Evolutionary conservation across 2,888 invertebrate species (phyloP), one percentile per base, ranked within the genome.

Genomic region (Onthophagus sagittarius): DNA sequence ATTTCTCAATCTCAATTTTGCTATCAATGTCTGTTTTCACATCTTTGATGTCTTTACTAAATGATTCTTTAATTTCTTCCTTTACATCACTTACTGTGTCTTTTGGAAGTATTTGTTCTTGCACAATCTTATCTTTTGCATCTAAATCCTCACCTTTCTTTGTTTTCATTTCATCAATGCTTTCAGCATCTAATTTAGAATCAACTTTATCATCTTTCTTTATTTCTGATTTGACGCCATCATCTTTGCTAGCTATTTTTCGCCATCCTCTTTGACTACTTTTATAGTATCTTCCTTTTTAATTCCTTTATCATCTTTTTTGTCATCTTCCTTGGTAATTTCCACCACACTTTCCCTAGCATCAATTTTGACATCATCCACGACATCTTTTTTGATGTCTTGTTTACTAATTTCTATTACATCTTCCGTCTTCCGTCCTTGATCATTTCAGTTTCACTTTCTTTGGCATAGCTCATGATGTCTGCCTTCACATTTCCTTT

Each of bases 381-480:
- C n/a, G n/a, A n/a, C n/a, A n/a, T n/a, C n/a, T n/a, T n/a, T n/a
- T n/a, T n/a, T n/a, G n/a, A n/a, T n/a, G n/a, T n/a, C 23, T 23
- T 23, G 2, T 31, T 23, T 14, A 15, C 71, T 73, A 7, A 72
- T 62, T 62, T 31, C 62, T 31, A 15, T 14, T 31, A 69, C 79
- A 67, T 83, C 13, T 23, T 65, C 83, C 83, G 76, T 81, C 80
- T n/a, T n/a, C n/a, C n/a, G n/a, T n/a, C n/a, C n/a, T n/a, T n/a
- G n/a, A n/a, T n/a, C n/a, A n/a, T n/a, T n/a, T n/a, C n/a, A n/a
- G n/a, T n/a, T n/a, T n/a, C n/a, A n/a, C n/a, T n/a, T n/a, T n/a
- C n/a, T n/a, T n/a, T n/a, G n/a, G n/a, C n/a, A n/a, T n/a, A n/a
- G n/a, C n/a, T n/a, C n/a, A n/a, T n/a, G n/a, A n/a, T n/a, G n/a